Conservation (phyloP, 2,888 invertebrate species). For the Sarcophaga carnaria region DNA sequence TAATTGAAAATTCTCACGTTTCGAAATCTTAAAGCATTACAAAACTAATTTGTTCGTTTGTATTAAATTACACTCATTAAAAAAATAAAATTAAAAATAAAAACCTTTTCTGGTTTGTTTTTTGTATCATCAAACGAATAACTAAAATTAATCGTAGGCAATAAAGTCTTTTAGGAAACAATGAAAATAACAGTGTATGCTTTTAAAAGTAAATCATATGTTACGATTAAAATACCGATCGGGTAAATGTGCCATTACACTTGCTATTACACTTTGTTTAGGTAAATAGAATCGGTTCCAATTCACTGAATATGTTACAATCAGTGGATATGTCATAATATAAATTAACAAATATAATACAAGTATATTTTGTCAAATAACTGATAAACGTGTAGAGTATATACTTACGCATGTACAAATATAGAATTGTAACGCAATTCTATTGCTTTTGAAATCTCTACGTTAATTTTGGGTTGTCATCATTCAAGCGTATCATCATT, state of each 20-base stretch:
- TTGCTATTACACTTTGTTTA: background rate
- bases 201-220: conserved; percentile 36
- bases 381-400: background rate
- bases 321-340: background rate
- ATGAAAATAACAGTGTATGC: background rate
- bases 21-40: no score
- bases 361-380: conserved; percentile 31
- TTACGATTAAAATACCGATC: conserved; percentile 3
- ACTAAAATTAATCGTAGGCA: conserved; percentile 58
- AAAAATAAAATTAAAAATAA: background rate
- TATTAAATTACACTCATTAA: no score
- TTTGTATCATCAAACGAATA: conserved; percentile 8
- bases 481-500: conserved; percentile 56
- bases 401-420: no score
- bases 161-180: conserved; percentile 58
- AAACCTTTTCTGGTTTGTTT: background rate
- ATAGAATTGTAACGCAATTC: background rate
- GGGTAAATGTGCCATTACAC: no score
- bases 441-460: no score
- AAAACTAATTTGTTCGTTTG: no score
- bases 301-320: conserved; percentile 43
- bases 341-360: background rate
- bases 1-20: no score
- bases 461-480: background rate
- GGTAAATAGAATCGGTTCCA: conserved; percentile 35